Evolutionary conservation across 2,888 invertebrate genomes (phyloP), one percentile per base, ranked within the genome.

Genomic region (Xylota segnis): DNA sequence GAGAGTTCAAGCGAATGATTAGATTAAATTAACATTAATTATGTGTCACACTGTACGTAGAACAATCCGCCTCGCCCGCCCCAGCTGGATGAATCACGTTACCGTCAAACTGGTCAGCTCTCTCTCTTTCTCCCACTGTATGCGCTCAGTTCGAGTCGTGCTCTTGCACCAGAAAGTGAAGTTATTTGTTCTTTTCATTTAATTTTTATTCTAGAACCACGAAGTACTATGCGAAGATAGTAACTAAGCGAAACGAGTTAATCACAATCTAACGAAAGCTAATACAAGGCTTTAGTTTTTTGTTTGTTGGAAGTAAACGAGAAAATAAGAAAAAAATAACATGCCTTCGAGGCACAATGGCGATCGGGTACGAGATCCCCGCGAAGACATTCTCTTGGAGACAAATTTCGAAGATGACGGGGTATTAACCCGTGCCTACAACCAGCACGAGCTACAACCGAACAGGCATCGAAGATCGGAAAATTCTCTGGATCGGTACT

Each of bases 351-450:
- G 78, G 52, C 90, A 88, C 72, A 90, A 91, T 83, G 91, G 91
- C 3, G 91, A 91, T 89, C 91, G 90, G 32, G 87, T 90, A 63
- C 90, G 91, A n/a, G 92, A 92, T 90, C 92, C 91, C 2, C 91
- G 92, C 71, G 92, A 92, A 88, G 92, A 92, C 87, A 92, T 92
- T 61, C 88, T 92, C n/a, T 90, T 93, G 79, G 93, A 93, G 89
- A 93, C 93, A 12, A 93, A 93, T 88, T 93, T 93, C 76, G 93
- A 93, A 89, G 91, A 92, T 50, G 93, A 92, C 76, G 92, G 92
- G 47, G 89, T 91, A n/a, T 87, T 92, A 63, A 93, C 93, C 27
- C 90, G 90, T 43, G 92, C 92, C 52, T 92, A 92, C 87, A 91
- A 90, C 77, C 91, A 90, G 70, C 91, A 91, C 89, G 91, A 90